Percentiles rank a stretch among this genome's conserved stretches.
phyloP scores from a whole-genome alignment of 2,797 vertebrate genomes.

The Lemur catta region DNA sequence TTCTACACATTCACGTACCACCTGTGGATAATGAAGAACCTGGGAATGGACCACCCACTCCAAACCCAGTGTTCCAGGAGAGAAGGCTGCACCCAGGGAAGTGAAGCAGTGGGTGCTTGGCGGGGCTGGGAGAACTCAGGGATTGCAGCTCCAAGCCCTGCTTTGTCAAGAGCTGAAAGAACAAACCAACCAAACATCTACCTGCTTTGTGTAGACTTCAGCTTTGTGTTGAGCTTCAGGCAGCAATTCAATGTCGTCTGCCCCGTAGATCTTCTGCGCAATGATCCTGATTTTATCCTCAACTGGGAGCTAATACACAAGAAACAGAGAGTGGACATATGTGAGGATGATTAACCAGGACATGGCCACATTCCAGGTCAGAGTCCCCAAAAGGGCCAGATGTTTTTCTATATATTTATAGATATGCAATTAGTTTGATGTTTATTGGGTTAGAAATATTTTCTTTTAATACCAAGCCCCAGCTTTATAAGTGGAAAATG shows the following conservation, averaged over 20 bases:
- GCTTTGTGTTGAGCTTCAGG: slow-evolving; percentile 95
- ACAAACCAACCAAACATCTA: slow-evolving; percentile 63
- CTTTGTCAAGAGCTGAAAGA: neutral
- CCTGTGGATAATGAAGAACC: neutral
- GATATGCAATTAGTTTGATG: neutral
- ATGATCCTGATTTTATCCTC: slow-evolving; percentile 95
- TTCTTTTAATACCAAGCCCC: slow-evolving; percentile 7
- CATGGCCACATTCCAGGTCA: neutral
- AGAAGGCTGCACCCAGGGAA: neutral
- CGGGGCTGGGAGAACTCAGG: neutral
- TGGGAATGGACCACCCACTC: neutral
- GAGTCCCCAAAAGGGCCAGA: neutral
- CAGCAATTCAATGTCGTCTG: slow-evolving; percentile 94
- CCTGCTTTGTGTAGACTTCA: slow-evolving; percentile 95
- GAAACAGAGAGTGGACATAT: neutral
- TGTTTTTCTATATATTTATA: neutral
- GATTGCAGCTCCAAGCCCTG: neutral
- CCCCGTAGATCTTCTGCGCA: slow-evolving; percentile 96
- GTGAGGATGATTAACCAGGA: neutral
- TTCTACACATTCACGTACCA: neutral
- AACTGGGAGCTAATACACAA: slow-evolving; percentile 88
- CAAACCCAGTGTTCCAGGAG: neutral
- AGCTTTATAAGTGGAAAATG: neutral
- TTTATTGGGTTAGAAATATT: neutral
- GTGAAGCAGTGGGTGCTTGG: neutral